Base-by-base conservation (phyloP, 2,888 invertebrate species). In the Tortrix viridana region DNA sequence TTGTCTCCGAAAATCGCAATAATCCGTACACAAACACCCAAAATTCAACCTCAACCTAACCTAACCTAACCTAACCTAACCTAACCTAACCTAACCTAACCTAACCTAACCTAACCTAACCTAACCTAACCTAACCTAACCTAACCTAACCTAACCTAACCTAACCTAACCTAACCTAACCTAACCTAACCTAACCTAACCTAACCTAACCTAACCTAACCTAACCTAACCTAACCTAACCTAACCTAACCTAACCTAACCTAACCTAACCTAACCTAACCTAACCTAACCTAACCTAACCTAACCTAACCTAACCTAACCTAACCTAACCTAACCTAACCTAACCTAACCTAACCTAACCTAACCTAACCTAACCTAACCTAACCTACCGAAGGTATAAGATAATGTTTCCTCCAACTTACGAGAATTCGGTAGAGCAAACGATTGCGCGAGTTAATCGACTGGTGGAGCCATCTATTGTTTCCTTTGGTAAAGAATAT, bases 191-290 rank as follows among this genome's bases (percentile, higher is more conserved):
- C 46, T 20, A 20, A 46, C 47, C 23, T 47, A 47, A 47, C 47
- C 63, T 66, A 66, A 63, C 63, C 66, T 63, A 66, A 66, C 63
- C 63, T 64, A 66, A 66, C 66, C 60, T 64, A 66, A 65, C 65
- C 65, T 64, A 69, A 67, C 66, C 64, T 65, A 67, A 69, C 67
- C 67, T 62, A 67, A 67, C 67, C 69, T 67, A 67, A 69, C 69
- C 20, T 46, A 46, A 46, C 46, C 46, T 46, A 46, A 46, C 46
- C 46, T 46, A 46, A 46, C 46, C 46, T 46, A 46, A 46, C 46
- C 46, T 20, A 46, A 46, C 46, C 26, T 26, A 49, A 32, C 26
- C 49, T 32, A 49, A 49, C 32, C 32, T 49, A 49, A 49, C 26
- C 26, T 49, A 49, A 49, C 49, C 26, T 43, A 16, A 43, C 43